Evolutionary conservation across 2,113 vertebrate species (phyloP), one percentile per base, ranked within the genome.

Genomic region (Thamnaconus septentrionalis): DNA sequence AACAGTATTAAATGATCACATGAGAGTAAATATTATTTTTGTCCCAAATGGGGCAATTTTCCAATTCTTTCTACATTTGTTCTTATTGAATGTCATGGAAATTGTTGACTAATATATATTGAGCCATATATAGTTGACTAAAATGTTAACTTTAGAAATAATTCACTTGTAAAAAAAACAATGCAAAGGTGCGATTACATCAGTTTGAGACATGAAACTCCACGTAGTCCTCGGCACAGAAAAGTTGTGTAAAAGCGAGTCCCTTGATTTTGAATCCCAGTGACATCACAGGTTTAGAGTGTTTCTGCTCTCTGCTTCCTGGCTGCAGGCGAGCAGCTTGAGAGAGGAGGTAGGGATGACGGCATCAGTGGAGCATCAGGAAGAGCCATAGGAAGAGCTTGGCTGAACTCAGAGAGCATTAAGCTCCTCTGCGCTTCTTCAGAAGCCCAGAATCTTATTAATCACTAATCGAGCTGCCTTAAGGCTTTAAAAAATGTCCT

Each of bases 401-500:
- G 57, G 53, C 59, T 41, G 41, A 69, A 62, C 57, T 79, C 43
- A 7, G 62, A 55, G 42, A 59, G 40, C 77, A 80, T 79, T 79
- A 78, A 80, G 65, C 18, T 31, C 18, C 18, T 31, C 18, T 31
- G 18, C 18, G 18, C 18, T 31, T 31, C 18, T 31, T 31, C 18
- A 31, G 46, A 76, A 66, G 44, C 65, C 48, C 52, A 31, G 18
- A 31, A 31, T 56, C 70, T 71, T 78, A 70, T 80, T 73, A 68
- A 73, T 74, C 69, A 76, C 71, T 74, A 64, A 85, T 78, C 66
- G 53, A 46, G 57, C 64, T 79, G 52, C 72, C 46, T 62, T 31
- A 46, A 18, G 50, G 53, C 41, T 55, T 75, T 10, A 46, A 77
- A 66, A 65, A 62, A 44, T 41, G 31, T 70, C 52, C 47, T 59